Conservation (phyloP, 1,140 invertebrate species). For the Drosophila fuyamai region DNA sequence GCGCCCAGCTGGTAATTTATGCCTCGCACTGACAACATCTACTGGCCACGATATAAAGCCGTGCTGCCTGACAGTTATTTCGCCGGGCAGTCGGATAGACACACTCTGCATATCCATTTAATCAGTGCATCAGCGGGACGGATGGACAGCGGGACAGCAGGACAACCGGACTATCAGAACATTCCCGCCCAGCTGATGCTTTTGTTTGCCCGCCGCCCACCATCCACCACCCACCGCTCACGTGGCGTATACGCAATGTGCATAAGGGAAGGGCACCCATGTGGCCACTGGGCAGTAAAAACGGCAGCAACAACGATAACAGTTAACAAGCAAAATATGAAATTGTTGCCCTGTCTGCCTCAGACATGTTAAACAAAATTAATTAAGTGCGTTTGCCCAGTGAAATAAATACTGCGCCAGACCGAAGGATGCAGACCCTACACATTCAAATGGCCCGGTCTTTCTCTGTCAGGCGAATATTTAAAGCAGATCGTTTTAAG, state of each 20-base stretch:
- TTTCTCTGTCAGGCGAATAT: conserved; percentile 4
- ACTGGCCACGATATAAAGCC: conserved; percentile 24
- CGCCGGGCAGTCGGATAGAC: conserved; percentile 57
- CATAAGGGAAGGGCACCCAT: conserved; percentile 3
- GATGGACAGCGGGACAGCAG: conserved; percentile 12
- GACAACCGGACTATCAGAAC: neutral
- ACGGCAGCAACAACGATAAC: conserved; percentile 42
- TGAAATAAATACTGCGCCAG: neutral
- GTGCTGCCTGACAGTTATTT: conserved; percentile 39
- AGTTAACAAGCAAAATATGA: conserved; percentile 76
- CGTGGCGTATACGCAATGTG: conserved; percentile 51
- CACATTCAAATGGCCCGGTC: too few relatives aligned
- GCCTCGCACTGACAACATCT: conserved; percentile 50
- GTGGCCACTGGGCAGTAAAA: conserved; percentile 21
- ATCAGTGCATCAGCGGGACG: conserved; percentile 63
- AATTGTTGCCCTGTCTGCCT: conserved; percentile 57
- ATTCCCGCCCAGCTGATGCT: conserved; percentile 25
- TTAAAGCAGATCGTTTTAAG: conserved; percentile 18
- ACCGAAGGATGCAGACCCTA: conserved; percentile 23
- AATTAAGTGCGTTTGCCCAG: conserved; percentile 66
- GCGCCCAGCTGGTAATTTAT: conserved; percentile 61
- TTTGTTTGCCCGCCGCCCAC: conserved; percentile 43
- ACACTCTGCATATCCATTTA: conserved; percentile 73
- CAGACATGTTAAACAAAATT: conserved; percentile 71
- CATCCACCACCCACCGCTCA: conserved; percentile 11